Evolutionary conservation across 2,888 invertebrate species (phyloP), one percentile per base, ranked within the genome.

Genomic region (Melanargia galathea): DNA sequence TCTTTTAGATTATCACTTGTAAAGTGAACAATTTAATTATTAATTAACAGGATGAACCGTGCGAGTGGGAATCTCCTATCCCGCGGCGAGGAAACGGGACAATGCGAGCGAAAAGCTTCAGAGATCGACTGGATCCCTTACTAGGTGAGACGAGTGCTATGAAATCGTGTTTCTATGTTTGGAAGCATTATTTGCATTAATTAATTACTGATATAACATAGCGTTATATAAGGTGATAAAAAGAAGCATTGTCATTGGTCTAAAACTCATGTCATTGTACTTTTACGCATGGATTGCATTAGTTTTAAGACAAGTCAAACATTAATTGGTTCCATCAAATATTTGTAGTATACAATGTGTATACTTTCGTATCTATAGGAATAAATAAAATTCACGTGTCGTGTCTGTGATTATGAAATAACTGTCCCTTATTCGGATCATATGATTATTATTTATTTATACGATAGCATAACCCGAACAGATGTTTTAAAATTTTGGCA

Each of bases 121-220:
- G 95, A 75, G 96, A 96, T 78, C 92, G 96, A 65, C 86, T 95
- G 72, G 95, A 95, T 80, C 95, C 95, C n/a, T 88, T 95, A 71
- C 88, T 95, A 70, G 94, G 95, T 95, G 81, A 94, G 93, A 62
- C 45, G 2, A 16, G 6, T 30, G 13, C 0, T n/a, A 46, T 30
- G 6, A 16, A 46, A 20, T 20, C 38, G 13, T 13, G 6, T 40
- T 6, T 40, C 16, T 40, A 20, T 45, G 0, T n/a, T 13, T 3
- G 11, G 35, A 35, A 35, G 13, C 13, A 38, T 13, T 13, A 38
- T n/a, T 1, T 13, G 13, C 2, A 13, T 38, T 13, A 7, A 6
- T 11, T 16, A 48, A 26, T 30, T 51, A 33, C 33, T 18, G 33
- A 51, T 51, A 51, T 51, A 51, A 30, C 8, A 33, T 16, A 33